Evolutionary conservation across 2,113 vertebrate genomes (phyloP), one percentile per base, ranked within the genome.

Genomic region (Eonycteris spelaea): DNA sequence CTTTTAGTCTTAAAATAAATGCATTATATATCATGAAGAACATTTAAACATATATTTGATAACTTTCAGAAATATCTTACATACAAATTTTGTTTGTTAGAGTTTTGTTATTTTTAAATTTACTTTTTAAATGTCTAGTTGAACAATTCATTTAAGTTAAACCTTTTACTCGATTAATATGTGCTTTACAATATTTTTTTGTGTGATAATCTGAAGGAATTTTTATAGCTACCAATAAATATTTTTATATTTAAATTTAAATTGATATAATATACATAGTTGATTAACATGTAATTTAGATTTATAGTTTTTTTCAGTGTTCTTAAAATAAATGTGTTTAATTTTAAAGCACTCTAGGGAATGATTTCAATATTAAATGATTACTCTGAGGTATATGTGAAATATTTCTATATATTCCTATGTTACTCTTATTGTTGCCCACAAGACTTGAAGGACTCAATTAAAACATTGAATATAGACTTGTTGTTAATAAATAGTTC

Each of bases 331-430:
- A 96, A 96, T 24, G 61, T 90, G 28, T 93, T 95, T 94, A 18
- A 96, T 97, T 93, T 89, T 85, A 53, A 75, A 43, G 21, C 45
- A 90, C 94, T 95, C 38, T 19, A 87, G 91, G 77, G 86, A 95
- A 68, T 45, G 6, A 26, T 67, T 83, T 92, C 84, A 59, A 83
- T 79, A 67, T 90, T 95, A 93, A 92, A 73, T 33, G 3, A 24
- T 84, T 92, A 86, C 74, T 38, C 67, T 61, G 65, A 38, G 43
- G 35, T 26, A 48, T 26, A 48, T 91, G 67, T 73, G 33, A 6
- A 86, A 79, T 33, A 77, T 68, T 93, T 24, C 15, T 65, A 7
- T 63, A 38, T 77, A 24, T 48, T 61, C 40, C 7, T 28, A 45
- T 26, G 2, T 74, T 51, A 11, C 0, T 6, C n/a, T 16, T 13